Base-by-base conservation (phyloP, 1,140 invertebrate genomes). In the Ladona fulva region DNA sequence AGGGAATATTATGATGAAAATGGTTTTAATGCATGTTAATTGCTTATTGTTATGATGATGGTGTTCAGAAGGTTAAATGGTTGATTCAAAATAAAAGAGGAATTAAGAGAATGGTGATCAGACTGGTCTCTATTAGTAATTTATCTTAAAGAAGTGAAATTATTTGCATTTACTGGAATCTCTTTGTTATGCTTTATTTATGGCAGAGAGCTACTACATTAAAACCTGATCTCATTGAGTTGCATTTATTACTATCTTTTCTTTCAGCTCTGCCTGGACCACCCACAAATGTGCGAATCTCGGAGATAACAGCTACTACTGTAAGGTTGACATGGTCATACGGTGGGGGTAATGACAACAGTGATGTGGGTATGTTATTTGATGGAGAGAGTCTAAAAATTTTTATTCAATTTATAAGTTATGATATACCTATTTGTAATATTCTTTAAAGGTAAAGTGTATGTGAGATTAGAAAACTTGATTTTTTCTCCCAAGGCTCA, bases 251-350 rank as follows among this genome's bases (percentile, higher is more conserved):
- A 76, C 52, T 75, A 80, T 78, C 80, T 80, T 16, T 79, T 82
- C 79, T 81, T 82, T 73, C 86, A 97, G 95, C 96, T 29, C 86
- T 98, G 79, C 97, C 97, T 16, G 92, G 93, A 73, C 89, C 95
- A 19, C 96, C 97, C 22, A 92, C 92, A 16, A 94, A 94, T 83
- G 92, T 99, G 16, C 89, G 91, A 81, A 92, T 95, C 3, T 96
- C 95, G 0, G 96, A 98, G 83, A 93, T 98, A 75, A 97, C 95
- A 0, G 93, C 96, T 1, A 96, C 94, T 1, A 95, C 95, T 0
- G 94, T 98, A 11, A 90, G 94, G 78, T 87, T 98, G 77, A 91
- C 93, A 0, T 99, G 97, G 97, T 92, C 93, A 0, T 96, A 96
- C 84, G 92, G 91, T 82, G 91, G 91, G 59, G 91, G 52, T 19